Evolutionary conservation across 53 echinoderm and acorn worm genomes (phyloP).

Genomic region (Echinometra lucunter): DNA sequence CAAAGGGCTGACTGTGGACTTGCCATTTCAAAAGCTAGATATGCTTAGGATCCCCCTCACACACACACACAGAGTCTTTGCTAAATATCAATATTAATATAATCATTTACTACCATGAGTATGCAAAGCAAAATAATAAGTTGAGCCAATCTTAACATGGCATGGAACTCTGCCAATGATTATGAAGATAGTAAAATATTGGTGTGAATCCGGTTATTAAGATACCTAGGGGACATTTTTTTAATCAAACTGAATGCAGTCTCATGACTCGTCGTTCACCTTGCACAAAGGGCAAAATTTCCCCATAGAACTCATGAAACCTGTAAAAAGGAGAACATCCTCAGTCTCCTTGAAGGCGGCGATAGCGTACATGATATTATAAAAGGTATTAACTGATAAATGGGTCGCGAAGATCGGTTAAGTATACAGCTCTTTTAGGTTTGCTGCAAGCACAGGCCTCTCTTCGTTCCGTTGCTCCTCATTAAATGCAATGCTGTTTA

Average conservation of each 20-base stretch:
- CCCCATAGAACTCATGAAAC: not conserved
- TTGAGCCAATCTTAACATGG: too few relatives aligned
- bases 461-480: not conserved
- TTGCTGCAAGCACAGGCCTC: not conserved
- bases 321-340: not conserved
- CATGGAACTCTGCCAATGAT: not conserved
- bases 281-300: not conserved
- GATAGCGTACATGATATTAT: not conserved
- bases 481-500: not conserved
- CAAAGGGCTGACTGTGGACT: too few relatives aligned
- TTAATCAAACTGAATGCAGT: not conserved
- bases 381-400: not conserved
- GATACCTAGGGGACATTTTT: not conserved
- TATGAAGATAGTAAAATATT: not conserved
- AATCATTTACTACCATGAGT: too few relatives aligned
- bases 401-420: conserved; percentile 5
- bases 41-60: too few relatives aligned
- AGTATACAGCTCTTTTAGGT: not conserved
- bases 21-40: too few relatives aligned
- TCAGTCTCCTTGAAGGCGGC: not conserved
- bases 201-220: not conserved
- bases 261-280: not conserved
- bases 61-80: too few relatives aligned
- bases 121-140: too few relatives aligned
- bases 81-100: too few relatives aligned